Conservation (phyloP, 2,113 vertebrate genomes). For the Gymnobelideus leadbeateri region DNA sequence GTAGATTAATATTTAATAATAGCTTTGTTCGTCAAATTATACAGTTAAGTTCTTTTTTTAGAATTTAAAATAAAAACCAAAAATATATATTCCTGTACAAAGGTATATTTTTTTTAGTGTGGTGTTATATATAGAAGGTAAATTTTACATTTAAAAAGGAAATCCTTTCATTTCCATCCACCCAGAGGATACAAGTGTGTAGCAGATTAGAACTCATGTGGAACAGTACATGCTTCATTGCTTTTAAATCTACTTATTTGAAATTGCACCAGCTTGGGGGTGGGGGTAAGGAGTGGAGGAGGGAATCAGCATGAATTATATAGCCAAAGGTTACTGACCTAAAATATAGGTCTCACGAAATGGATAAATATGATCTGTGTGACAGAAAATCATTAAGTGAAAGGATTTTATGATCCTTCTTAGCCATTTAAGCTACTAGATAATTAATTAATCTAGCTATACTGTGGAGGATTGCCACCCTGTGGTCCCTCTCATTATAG, state of each 20-base stretch:
- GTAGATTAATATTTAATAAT: not conserved
- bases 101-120: slow-evolving; percentile 30
- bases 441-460: slow-evolving; percentile 81
- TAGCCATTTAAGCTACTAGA: slow-evolving; percentile 69
- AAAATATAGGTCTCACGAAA: slow-evolving; percentile 82
- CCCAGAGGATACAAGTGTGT: slow-evolving; percentile 74
- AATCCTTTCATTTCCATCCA: slow-evolving; percentile 54
- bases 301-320: slow-evolving; percentile 82
- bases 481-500: slow-evolving; percentile 62
- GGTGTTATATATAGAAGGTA: slow-evolving; percentile 40
- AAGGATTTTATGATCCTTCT: slow-evolving; percentile 70
- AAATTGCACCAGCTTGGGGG: slow-evolving; percentile 79
- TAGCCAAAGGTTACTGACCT: slow-evolving; percentile 82
- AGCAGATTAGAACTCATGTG: slow-evolving; percentile 74
- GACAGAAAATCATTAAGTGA: slow-evolving; percentile 70
- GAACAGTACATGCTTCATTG: slow-evolving; percentile 70
- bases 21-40: not conserved
- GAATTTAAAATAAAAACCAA: slow-evolving; percentile 42
- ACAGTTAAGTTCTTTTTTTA: slow-evolving; percentile 1
- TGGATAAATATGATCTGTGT: slow-evolving; percentile 73
- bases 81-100: slow-evolving; percentile 18
- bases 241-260: slow-evolving; percentile 78
- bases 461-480: slow-evolving; percentile 61
- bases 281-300: slow-evolving; percentile 79
- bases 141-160: slow-evolving; percentile 46